These are phyloP conservation scores for Xerus inauris DNA, from an alignment of 2,113 vertebrate genomes.

Conservation along the genomic window DNA sequence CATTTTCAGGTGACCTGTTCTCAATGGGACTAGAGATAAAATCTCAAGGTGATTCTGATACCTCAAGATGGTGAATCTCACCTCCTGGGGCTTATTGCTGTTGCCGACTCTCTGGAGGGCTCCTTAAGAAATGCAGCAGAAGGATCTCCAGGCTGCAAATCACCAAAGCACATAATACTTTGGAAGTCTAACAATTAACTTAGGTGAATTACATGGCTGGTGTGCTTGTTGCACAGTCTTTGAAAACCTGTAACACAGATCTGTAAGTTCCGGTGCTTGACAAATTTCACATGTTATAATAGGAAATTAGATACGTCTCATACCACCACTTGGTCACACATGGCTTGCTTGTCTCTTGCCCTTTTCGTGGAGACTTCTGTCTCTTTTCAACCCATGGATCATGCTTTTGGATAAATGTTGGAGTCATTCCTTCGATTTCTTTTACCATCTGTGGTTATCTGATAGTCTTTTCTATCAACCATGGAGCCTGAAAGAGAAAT, in stretches of 20 bases:
- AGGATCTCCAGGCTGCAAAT: not conserved
- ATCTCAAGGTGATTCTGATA: not conserved
- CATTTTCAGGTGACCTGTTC: not conserved
- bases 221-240: not conserved
- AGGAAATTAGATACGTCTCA: not conserved
- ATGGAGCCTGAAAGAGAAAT: not conserved
- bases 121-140: not conserved
- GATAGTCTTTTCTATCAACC: not conserved
- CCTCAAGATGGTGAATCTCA: not conserved
- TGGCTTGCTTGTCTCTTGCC: not conserved
- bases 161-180: not conserved
- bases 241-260: not conserved
- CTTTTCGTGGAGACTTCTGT: not conserved
- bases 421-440: not conserved
- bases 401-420: not conserved
- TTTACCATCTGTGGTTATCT: not conserved
- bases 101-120: not conserved
- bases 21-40: not conserved
- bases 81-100: not conserved
- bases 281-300: accelerated
- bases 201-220: not conserved
- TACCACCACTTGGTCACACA: accelerated
- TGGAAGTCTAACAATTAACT: not conserved
- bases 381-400: not conserved
- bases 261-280: not conserved